Percentiles rank a stretch among this genome's conserved stretches.
Conservation (phyloP, 1,140 invertebrate genomes). For the Cataglyphis hispanica region DNA sequence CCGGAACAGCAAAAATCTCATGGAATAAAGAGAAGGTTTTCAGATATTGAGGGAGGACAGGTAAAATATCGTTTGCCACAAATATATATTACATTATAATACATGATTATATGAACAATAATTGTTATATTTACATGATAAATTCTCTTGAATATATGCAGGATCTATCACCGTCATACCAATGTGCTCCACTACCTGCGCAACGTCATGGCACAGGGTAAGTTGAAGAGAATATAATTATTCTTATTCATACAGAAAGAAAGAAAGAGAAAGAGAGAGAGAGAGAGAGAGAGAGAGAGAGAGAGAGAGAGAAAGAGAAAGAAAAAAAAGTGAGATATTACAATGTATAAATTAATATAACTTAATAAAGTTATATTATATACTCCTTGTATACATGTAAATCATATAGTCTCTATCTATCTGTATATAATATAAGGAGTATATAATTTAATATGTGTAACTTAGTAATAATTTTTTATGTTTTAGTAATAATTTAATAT, state of each 20-base stretch:
- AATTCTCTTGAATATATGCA: constrained; percentile 56
- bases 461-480: constrained; percentile 42
- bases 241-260: constrained; percentile 13
- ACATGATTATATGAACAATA: background rate
- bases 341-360: constrained; percentile 13
- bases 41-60: constrained; percentile 83
- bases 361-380: constrained; percentile 32
- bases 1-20: constrained; percentile 83
- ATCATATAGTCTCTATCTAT: constrained; percentile 6
- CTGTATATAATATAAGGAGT: constrained; percentile 26
- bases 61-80: constrained; percentile 67
- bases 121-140: background rate
- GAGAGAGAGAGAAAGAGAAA: too few relatives aligned
- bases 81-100: background rate
- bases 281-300: too few relatives aligned
- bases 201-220: constrained; percentile 85
- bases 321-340: background rate
- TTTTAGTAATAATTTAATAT: constrained; percentile 39
- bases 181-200: constrained; percentile 78
- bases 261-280: too few relatives aligned
- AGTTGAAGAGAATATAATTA: constrained; percentile 72
- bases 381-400: constrained; percentile 39
- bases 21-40: constrained; percentile 84
- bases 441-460: constrained; percentile 16
- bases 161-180: constrained; percentile 80